Evolutionary conservation across 2,797 vertebrate genomes (phyloP).

Genomic region (Siniperca scherzeri): DNA sequence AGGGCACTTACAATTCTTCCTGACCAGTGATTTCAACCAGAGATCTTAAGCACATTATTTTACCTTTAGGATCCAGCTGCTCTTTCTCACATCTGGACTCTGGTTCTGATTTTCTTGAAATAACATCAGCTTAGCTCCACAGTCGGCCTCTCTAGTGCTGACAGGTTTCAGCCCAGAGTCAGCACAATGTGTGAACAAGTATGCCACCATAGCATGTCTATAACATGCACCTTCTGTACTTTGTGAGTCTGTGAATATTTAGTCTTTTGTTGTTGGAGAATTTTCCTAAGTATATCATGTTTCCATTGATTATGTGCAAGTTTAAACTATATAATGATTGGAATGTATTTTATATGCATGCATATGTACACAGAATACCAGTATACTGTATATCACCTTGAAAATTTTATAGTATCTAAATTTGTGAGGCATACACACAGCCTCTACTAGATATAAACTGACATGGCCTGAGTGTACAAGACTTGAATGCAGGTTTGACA

Average conservation of each 20-base stretch:
- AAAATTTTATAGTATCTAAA: not conserved
- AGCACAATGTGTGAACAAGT: constrained; percentile 27
- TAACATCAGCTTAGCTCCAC: constrained; percentile 15
- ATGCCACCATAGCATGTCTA: not conserved
- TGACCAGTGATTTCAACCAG: not conserved
- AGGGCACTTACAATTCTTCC: not conserved
- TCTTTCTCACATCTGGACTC: constrained; percentile 34
- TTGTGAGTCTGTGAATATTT: not conserved
- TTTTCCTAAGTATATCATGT: too few species aligned
- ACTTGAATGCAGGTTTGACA: constrained; percentile 25
- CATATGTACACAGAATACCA: not conserved
- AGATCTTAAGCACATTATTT: not conserved
- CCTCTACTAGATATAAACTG: not conserved
- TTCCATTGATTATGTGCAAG: not conserved
- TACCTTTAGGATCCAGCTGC: not conserved
- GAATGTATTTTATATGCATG: too few species aligned
- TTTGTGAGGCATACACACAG: not conserved
- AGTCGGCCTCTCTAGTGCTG: not conserved
- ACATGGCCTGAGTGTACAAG: not conserved
- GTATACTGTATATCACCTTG: not conserved
- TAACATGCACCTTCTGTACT: not conserved
- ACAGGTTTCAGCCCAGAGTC: constrained; percentile 35
- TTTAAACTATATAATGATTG: not conserved
- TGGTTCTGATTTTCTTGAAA: constrained; percentile 49
- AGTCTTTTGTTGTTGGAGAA: not conserved